phyloP scores from a whole-genome alignment of 2,113 vertebrate species.

The Erythrolamprus reginae region DNA sequence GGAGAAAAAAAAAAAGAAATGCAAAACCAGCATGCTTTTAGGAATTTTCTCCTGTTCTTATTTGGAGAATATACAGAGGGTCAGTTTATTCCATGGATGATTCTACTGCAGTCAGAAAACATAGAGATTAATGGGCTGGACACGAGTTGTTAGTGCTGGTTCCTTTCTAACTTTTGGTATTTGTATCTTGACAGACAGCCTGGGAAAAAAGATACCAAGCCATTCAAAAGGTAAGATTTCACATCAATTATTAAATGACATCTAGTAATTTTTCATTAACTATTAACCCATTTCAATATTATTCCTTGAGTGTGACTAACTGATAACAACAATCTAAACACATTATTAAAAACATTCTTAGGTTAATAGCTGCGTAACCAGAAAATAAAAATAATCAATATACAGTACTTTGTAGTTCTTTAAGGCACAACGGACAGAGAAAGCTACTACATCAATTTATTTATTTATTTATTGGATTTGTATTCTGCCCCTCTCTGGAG shows the following conservation, averaged over 20 bases:
- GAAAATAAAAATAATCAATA: neutral
- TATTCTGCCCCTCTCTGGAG: no score
- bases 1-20: slow-evolving; percentile 59
- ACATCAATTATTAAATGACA: slow-evolving; percentile 28
- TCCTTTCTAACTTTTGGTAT: slow-evolving; percentile 45
- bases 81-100: slow-evolving; percentile 50
- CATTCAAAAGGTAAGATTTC: slow-evolving; percentile 61
- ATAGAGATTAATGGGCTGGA: slow-evolving; percentile 38
- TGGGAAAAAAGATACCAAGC: slow-evolving; percentile 53
- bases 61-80: slow-evolving; percentile 48
- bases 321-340: slow-evolving; percentile 3
- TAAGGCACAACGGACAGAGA: neutral
- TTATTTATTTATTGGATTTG: no score
- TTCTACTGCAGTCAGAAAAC: slow-evolving; percentile 42
- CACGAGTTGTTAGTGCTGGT: neutral
- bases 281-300: neutral
- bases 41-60: slow-evolving; percentile 51
- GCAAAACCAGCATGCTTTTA: slow-evolving; percentile 61
- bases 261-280: slow-evolving; percentile 5
- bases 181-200: slow-evolving; percentile 57
- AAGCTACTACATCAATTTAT: neutral
- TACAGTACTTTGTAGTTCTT: neutral
- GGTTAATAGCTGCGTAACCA: neutral
- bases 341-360: neutral
- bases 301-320: neutral